A percentile compares a stretch with the other conserved stretches of the same genome.
Conservation (phyloP, 1,140 invertebrate species). For the Cydia splendana region DNA sequence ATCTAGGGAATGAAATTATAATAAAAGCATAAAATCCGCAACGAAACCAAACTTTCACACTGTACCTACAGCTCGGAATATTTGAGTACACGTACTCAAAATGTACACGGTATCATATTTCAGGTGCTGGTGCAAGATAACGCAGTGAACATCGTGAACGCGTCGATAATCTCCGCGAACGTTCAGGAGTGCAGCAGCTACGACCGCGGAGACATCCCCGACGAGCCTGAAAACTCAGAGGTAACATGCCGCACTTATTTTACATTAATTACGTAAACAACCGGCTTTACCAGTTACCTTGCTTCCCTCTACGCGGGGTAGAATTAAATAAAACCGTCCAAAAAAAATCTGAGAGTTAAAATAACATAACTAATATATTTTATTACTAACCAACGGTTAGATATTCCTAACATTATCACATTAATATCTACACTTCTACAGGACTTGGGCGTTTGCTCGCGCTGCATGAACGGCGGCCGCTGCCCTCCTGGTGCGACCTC, state of each 20-base stretch:
- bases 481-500: slow-evolving; percentile 61
- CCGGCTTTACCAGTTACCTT: no score
- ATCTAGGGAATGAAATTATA: not conserved
- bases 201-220: slow-evolving; percentile 71
- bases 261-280: no score
- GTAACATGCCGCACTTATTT: not conserved
- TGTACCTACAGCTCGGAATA: not conserved
- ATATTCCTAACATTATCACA: not conserved
- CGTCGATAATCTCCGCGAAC: slow-evolving; percentile 69
- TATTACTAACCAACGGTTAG: no score
- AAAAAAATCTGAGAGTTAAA: no score
- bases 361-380: no score
- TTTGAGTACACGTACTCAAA: not conserved
- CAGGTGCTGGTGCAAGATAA: slow-evolving; percentile 60
- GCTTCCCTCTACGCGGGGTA: no score
- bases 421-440: not conserved
- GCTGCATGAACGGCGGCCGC: slow-evolving; percentile 75
- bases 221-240: slow-evolving; percentile 39
- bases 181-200: slow-evolving; percentile 67
- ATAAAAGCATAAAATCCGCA: not conserved
- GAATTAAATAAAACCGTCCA: no score
- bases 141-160: slow-evolving; percentile 65
- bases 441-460: slow-evolving; percentile 48
- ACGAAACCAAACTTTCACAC: no score
- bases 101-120: not conserved